A percentile compares a stretch with the other conserved stretches of the same genome.
These are phyloP conservation scores for Brachionus rotundiformis DNA, from an alignment of 1,140 invertebrate genomes.

Conservation along the genomic window DNA sequence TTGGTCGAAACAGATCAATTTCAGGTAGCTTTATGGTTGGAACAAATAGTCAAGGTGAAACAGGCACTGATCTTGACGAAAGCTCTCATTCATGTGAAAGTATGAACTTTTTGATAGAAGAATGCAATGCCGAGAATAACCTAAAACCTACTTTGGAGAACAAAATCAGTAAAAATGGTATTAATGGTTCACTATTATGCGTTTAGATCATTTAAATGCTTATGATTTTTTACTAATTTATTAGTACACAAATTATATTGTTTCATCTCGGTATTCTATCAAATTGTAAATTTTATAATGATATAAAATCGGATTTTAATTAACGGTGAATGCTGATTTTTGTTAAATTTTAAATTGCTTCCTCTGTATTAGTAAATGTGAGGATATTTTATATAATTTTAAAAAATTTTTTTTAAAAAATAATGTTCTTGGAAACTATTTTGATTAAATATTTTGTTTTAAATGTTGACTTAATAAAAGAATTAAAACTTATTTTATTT, in stretches of 20 bases:
- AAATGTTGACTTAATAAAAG: neutral
- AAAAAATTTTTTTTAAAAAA: neutral
- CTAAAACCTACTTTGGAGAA: neutral
- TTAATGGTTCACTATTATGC: neutral
- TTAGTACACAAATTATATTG: neutral
- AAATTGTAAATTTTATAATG: neutral
- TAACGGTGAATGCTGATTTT: neutral
- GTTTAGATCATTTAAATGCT: neutral
- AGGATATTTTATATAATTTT: neutral
- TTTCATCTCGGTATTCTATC: neutral
- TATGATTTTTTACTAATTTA: neutral
- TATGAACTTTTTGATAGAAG: neutral
- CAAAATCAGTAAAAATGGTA: neutral
- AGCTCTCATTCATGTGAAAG: neutral
- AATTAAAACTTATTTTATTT: neutral
- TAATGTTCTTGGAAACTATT: neutral
- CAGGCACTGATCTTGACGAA: constrained; percentile 33
- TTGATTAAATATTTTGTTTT: neutral
- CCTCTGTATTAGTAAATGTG: neutral
- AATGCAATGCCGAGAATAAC: neutral
- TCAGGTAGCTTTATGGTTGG: neutral
- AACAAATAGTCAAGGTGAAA: constrained; percentile 37
- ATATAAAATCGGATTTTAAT: neutral
- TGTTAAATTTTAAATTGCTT: constrained; percentile 11
- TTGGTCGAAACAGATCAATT: neutral